Percentiles rank a stretch among this genome's conserved stretches.
These are phyloP conservation scores for Lymantria dispar DNA, from an alignment of 2,888 invertebrate genomes.

Conservation along the genomic window DNA sequence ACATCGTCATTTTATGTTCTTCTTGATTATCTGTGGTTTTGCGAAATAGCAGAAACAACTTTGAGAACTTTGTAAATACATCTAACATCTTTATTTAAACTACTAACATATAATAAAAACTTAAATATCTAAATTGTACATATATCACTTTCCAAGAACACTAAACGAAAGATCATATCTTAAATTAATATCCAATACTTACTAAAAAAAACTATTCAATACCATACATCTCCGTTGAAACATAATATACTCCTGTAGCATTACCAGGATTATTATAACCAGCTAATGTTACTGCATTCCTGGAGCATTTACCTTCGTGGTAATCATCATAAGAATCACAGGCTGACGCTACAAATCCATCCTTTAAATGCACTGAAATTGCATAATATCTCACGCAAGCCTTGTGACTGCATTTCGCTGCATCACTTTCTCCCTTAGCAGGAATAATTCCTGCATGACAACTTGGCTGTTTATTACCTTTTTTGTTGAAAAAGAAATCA, in stretches of 20 bases:
- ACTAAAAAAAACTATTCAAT: conserved; percentile 22
- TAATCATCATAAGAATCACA: conserved; percentile 63
- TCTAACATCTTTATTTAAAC: too few relatives aligned
- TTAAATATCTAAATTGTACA: too few relatives aligned
- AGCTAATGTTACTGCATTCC: conserved; percentile 61
- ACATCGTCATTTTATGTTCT: too few relatives aligned
- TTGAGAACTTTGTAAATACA: too few relatives aligned
- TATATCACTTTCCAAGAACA: too few relatives aligned
- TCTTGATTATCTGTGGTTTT: too few relatives aligned
- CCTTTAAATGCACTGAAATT: conserved; percentile 54
- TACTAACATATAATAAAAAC: too few relatives aligned
- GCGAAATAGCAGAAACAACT: too few relatives aligned
- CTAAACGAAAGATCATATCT: too few relatives aligned
- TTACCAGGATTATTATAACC: conserved; percentile 72
- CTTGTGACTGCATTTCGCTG: conserved; percentile 71
- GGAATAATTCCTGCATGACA: conserved; percentile 65
- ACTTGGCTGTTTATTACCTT: conserved; percentile 80
- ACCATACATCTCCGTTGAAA: conserved; percentile 60
- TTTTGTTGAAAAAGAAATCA: conserved; percentile 83
- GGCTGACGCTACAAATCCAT: conserved; percentile 60
- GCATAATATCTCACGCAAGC: conserved; percentile 64
- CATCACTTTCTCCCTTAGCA: conserved; percentile 61
- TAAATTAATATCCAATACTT: too few relatives aligned
- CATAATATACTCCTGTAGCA: conserved; percentile 68
- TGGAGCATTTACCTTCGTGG: conserved; percentile 55